Evolutionary conservation across 2,797 vertebrate species (phyloP).

Genomic region (Tiaroga cobitis): DNA sequence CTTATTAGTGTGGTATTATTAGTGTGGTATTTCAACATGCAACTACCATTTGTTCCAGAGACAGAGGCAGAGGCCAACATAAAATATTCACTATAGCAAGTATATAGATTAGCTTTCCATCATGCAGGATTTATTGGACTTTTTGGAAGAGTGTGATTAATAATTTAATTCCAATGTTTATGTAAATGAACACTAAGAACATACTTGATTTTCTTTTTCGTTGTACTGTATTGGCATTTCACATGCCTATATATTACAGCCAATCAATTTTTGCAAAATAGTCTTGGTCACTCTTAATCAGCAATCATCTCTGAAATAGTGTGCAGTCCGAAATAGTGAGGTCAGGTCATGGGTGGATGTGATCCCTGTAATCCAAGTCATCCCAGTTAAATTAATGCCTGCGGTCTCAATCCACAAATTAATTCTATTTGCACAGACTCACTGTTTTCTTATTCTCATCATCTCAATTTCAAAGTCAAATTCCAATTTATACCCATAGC

Average conservation of each 20-base stretch:
- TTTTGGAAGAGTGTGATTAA: not conserved
- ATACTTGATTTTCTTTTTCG: not conserved
- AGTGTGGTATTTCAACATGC: not conserved
- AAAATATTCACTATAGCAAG: not conserved
- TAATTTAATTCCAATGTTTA: not conserved
- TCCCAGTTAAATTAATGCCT: not conserved
- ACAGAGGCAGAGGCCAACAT: not conserved
- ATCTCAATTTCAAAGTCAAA: slow-evolving; percentile 27
- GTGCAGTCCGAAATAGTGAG: not conserved
- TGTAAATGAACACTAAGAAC: not conserved
- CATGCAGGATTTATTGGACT: not conserved
- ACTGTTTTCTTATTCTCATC: slow-evolving; percentile 7
- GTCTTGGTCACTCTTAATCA: not conserved
- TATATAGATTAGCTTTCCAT: not conserved
- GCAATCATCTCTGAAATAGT: not conserved
- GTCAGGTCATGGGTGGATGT: not conserved
- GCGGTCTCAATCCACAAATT: not conserved
- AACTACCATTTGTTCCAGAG: not conserved
- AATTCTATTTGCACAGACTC: slow-evolving; percentile 21
- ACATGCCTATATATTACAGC: not conserved
- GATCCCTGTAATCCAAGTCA: slow-evolving; percentile 1
- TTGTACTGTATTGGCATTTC: not conserved
- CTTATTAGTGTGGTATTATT: not conserved
- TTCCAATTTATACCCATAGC: not conserved
- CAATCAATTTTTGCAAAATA: not conserved